Percentiles rank a stretch among this genome's conserved stretches.
phyloP scores from a whole-genome alignment of 2,797 vertebrate species.

The Spheniscus humboldti region DNA sequence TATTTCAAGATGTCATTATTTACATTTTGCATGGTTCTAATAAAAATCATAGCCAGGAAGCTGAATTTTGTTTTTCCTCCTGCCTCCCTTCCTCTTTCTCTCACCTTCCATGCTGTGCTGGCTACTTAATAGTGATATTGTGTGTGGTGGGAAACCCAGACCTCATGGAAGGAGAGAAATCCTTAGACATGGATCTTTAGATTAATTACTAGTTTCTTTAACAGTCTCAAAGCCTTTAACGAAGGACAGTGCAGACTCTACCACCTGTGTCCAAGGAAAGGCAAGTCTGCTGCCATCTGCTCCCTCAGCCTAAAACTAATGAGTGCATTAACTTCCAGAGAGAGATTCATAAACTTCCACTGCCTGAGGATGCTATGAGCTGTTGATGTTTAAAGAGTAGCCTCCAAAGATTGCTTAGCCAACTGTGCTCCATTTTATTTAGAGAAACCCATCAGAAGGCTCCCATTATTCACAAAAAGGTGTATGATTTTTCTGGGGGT shows the following conservation, averaged over 20 bases:
- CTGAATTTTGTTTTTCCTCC: background rate
- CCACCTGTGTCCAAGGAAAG: background rate
- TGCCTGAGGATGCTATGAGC: background rate
- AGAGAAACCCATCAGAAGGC: background rate
- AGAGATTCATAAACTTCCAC: conserved; percentile 14
- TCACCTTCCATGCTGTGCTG: background rate
- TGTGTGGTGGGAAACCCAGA: background rate
- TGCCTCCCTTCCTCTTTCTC: background rate
- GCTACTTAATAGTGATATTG: background rate
- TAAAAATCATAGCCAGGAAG: background rate
- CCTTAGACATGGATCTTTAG: background rate
- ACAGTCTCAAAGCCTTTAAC: background rate
- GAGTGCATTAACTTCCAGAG: conserved; percentile 21
- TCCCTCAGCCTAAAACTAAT: conserved; percentile 26
- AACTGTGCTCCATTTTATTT: background rate
- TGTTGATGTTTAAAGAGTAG: conserved; percentile 11
- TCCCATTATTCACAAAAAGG: background rate
- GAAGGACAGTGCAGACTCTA: background rate
- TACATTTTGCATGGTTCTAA: background rate
- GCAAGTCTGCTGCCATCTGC: conserved; percentile 18
- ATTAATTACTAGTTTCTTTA: background rate
- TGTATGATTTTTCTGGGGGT: background rate
- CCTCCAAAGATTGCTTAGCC: conserved; percentile 14
- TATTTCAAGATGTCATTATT: background rate
- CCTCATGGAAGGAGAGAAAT: background rate